A percentile compares a stretch with the other conserved stretches of the same genome.
These are phyloP conservation scores for Ormia ochracea DNA, from an alignment of 2,888 invertebrate species.

Conservation along the genomic window DNA sequence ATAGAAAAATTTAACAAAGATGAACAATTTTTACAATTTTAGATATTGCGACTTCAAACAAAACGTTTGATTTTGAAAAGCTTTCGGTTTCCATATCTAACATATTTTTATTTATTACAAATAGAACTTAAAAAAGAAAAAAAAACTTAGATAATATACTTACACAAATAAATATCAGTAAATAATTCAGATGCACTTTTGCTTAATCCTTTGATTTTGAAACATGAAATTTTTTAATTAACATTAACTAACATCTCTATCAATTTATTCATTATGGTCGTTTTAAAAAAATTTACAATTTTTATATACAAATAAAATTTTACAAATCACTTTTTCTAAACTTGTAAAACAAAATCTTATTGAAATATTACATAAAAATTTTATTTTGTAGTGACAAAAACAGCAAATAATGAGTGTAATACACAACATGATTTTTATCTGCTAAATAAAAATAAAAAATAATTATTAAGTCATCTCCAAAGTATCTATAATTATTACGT, in stretches of 20 bases:
- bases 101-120: conserved; percentile 5
- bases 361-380: conserved; percentile 32
- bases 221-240: not conserved
- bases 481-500: no score
- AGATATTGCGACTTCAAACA: no score
- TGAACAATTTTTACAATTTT: no score
- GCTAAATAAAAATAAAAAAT: conserved; percentile 37
- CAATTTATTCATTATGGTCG: conserved; percentile 15
- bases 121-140: not conserved
- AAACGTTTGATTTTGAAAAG: no score
- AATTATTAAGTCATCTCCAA: conserved; percentile 24
- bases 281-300: conserved; percentile 51
- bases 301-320: conserved; percentile 47
- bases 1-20: no score
- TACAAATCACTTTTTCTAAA: conserved; percentile 37
- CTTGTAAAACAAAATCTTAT: conserved; percentile 11
- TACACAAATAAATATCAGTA: not conserved
- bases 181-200: conserved; percentile 15
- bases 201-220: not conserved
- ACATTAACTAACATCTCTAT: not conserved
- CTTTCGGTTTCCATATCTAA: no score
- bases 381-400: conserved; percentile 54
- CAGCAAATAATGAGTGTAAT: conserved; percentile 16
- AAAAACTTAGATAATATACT: not conserved
- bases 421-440: conserved; percentile 37